A percentile compares a stretch with the other conserved stretches of the same genome.
phyloP scores from a whole-genome alignment of 1,140 invertebrate species.

The Vanessa atalanta region DNA sequence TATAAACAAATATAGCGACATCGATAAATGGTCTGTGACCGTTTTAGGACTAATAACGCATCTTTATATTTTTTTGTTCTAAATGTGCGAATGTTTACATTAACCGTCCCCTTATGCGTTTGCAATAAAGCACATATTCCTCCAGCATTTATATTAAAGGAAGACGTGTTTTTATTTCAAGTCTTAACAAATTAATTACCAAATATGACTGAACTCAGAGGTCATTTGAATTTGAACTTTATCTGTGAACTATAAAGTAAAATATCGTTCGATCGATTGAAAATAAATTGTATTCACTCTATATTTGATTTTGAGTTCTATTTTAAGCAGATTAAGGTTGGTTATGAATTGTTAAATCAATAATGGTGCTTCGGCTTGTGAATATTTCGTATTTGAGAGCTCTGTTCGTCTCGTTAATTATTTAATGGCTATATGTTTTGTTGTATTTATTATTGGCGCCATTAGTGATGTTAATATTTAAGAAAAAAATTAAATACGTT shows the following conservation, averaged over 20 bases:
- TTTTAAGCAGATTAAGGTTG: background rate
- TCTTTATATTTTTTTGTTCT: background rate
- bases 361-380: background rate
- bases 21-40: background rate
- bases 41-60: background rate
- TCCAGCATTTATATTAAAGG: background rate
- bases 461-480: background rate
- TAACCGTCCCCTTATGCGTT: background rate
- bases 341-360: background rate
- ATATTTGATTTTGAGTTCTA: background rate
- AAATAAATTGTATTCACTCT: background rate
- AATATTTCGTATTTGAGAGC: background rate
- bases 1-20: too few species aligned
- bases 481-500: background rate
- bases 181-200: conserved; percentile 3
- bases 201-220: background rate
- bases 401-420: background rate
- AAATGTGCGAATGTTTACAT: conserved; percentile 11
- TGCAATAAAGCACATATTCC: background rate
- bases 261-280: background rate
- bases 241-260: background rate
- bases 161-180: background rate
- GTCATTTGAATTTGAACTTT: background rate
- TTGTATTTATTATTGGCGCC: background rate
- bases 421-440: background rate